Evolutionary conservation across 2,888 invertebrate genomes (phyloP), one percentile per base, ranked within the genome.

Genomic region (Amphiduros pacificus): DNA sequence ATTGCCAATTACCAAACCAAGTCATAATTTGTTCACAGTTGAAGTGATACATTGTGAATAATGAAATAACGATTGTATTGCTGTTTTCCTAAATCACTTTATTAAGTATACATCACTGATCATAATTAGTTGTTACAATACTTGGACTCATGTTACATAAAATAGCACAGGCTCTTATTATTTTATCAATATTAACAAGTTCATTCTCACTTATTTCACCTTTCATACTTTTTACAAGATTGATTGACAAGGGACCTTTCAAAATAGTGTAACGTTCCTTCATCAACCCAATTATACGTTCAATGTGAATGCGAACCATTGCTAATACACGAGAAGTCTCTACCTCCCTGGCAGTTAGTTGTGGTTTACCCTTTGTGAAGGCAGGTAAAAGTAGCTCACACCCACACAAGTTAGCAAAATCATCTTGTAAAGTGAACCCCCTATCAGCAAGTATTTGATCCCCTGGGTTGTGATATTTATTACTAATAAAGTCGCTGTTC

Each of bases 381-480:
- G 62, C 55, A 29, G 65, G 67, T 24, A 52, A 57, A 14, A 67
- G 31, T 2, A 69, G 55, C 49, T 69, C 63, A 24, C 64, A 64
- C 40, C 61, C 41, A 62, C 64, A 66, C 2, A 14, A 17, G 14
- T 50, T 55, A 0, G 64, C 67, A 64, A 71, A 65, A 26, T 70
- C 70, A 31, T 69, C 64, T 20, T 66, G 36, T 1, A 70, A 36
- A 2, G 68, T 68, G 50, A 70, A 70, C 4, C 64, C 65, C 17
- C 69, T 49, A 28, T 70, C 69, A 9, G 66, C 70, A 14, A 70
- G 50, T 32, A 70, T 65, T 44, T 69, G 66, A 55, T 69, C 67
- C 24, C 62, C 66, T 36, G 65, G 69, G 3, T 51, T 27, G 55
- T 68, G 67, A 14, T 60, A 64, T 14, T 59, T 55, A 1, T 32